Evolutionary conservation across 2,113 vertebrate species (phyloP).

Genomic region (human (Homo sapiens)): GRCh38 chr20:40769501-40770000

Average conservation of each 20-base stretch:
- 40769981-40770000: background rate
- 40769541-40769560: background rate
- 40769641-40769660: background rate
- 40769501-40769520: background rate
- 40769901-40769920: background rate
- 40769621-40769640: background rate
- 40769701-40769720: background rate
- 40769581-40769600: background rate
- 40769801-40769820: background rate
- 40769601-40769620: background rate
- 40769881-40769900: background rate
- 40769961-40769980: background rate
- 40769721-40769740: background rate
- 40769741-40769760: background rate
- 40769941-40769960: background rate
- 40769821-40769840: background rate
- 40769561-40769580: background rate
- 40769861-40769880: background rate
- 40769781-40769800: accelerated
- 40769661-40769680: background rate
- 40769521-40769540: background rate
- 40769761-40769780: background rate
- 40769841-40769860: background rate
- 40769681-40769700: background rate
- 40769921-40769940: background rate